These are phyloP conservation scores for Thymelicus acteon DNA, from an alignment of 2,888 invertebrate species.

Conservation along the genomic window DNA sequence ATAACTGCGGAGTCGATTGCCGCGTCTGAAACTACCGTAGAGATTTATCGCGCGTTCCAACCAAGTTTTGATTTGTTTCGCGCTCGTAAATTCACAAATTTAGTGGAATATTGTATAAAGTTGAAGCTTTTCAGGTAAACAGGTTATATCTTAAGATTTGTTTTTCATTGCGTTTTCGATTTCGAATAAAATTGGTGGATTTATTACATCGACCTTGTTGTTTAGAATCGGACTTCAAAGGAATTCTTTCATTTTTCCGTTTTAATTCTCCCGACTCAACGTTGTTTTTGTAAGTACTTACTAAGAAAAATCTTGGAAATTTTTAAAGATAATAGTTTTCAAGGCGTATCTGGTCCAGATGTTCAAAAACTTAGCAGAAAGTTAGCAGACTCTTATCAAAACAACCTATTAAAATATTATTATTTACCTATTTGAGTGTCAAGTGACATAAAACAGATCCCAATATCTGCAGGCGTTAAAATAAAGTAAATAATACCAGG, in stretches of 20 bases:
- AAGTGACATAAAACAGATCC: not conserved
- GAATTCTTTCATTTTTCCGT: not conserved
- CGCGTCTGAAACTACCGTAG: conserved; percentile 67
- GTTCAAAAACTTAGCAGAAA: not conserved
- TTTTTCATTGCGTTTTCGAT: conserved; percentile 31
- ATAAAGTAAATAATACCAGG: too few species aligned
- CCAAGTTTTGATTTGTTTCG: conserved; percentile 73
- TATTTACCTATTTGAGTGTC: not conserved
- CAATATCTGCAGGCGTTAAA: too few species aligned
- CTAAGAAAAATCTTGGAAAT: not conserved
- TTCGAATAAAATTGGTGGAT: conserved; percentile 31
- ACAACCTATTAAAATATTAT: not conserved
- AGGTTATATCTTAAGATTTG: conserved; percentile 31
- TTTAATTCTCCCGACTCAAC: not conserved
- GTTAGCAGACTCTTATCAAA: not conserved
- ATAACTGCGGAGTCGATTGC: conserved; percentile 36
- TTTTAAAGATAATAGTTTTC: not conserved
- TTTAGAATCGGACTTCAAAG: conserved; percentile 12
- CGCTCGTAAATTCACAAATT: conserved; percentile 66
- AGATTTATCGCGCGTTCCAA: conserved; percentile 72
- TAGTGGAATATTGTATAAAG: conserved; percentile 45
- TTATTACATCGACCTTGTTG: conserved; percentile 14
- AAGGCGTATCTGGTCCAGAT: not conserved
- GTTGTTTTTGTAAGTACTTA: not conserved
- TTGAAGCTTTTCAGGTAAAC: conserved; percentile 41